A percentile compares a stretch with the other conserved stretches of the same genome.
These are phyloP conservation scores for Trissolcus basalis DNA, from an alignment of 1,140 invertebrate species.

Conservation along the genomic window DNA sequence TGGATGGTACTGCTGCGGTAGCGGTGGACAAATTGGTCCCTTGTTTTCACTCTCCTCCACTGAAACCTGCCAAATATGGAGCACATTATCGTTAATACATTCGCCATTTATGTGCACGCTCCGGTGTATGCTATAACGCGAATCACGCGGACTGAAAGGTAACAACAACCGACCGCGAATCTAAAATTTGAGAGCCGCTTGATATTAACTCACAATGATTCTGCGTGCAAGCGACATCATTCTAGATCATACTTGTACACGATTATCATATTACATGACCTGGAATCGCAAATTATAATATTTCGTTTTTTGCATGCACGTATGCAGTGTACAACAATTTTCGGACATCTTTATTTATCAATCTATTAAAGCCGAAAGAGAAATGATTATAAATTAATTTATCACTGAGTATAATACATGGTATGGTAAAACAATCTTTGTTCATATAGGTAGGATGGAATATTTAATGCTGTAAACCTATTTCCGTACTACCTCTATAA, in stretches of 20 bases:
- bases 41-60: constrained; percentile 68
- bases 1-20: constrained; percentile 71
- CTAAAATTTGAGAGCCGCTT: constrained; percentile 48
- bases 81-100: constrained; percentile 70
- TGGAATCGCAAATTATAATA: constrained; percentile 15
- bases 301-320: too few relatives aligned
- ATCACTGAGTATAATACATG: too few relatives aligned
- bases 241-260: constrained; percentile 17
- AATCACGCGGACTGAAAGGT: constrained; percentile 53
- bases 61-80: constrained; percentile 72
- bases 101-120: constrained; percentile 67
- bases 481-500: too few relatives aligned
- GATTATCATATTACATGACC: constrained; percentile 36
- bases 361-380: too few relatives aligned
- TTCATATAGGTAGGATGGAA: too few relatives aligned
- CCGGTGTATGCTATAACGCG: constrained; percentile 47
- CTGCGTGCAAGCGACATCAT: constrained; percentile 38
- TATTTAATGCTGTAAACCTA: too few relatives aligned
- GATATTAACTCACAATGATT: constrained; percentile 54
- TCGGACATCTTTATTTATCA: too few relatives aligned
- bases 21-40: constrained; percentile 74
- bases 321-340: too few relatives aligned
- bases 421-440: too few relatives aligned
- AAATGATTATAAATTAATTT: too few relatives aligned
- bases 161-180: constrained; percentile 53